Percentiles rank a stretch among this genome's conserved stretches.
Evolutionary conservation across 92 coral and sea anemone genomes (phyloP).

Genomic region (Palythoa grandis): DNA sequence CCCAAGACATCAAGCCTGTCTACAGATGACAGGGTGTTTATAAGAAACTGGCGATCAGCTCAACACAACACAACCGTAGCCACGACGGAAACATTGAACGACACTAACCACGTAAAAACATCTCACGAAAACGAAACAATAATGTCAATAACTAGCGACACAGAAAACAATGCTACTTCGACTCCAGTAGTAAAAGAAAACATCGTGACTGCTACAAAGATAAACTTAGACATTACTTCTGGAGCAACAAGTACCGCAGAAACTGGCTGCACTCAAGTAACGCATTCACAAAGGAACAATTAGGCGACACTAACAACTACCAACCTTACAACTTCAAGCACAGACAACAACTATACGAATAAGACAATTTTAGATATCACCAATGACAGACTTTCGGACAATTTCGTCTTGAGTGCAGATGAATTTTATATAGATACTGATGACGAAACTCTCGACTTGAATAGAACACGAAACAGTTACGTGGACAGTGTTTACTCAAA

Average conservation of each 20-base stretch:
- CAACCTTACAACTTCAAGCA: neutral
- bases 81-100: neutral
- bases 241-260: neutral
- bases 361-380: neutral
- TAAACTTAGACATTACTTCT: neutral
- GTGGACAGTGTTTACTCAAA: neutral
- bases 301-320: neutral
- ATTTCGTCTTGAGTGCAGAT: neutral
- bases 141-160: neutral
- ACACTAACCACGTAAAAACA: neutral
- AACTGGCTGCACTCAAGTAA: neutral
- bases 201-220: neutral
- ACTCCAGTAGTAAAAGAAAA: neutral
- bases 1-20: neutral
- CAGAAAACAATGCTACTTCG: neutral
- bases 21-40: neutral
- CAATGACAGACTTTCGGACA: neutral
- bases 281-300: neutral
- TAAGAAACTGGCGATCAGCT: neutral
- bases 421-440: neutral
- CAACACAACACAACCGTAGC: neutral
- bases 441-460: neutral
- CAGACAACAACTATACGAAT: slow-evolving; percentile 1
- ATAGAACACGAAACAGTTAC: neutral
- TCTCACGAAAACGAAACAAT: neutral